phyloP scores from a whole-genome alignment of 2,888 invertebrate species.

The Strigamia maritima region DNA sequence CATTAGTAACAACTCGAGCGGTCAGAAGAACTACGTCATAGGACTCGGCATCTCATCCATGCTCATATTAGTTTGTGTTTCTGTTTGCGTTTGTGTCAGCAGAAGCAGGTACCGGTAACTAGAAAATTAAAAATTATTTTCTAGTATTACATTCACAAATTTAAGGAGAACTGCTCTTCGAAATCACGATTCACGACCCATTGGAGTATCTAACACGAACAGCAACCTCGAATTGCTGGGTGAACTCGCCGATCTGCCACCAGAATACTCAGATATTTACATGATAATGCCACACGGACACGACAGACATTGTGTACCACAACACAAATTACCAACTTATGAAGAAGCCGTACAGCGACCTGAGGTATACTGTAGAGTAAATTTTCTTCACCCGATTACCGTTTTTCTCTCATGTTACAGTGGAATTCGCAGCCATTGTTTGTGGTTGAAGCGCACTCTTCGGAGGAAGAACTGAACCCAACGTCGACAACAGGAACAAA shows the following conservation, averaged over 20 bases:
- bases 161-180: no score
- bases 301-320: background rate
- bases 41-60: no score
- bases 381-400: no score
- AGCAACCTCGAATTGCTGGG: background rate
- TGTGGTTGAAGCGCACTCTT: background rate
- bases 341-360: constrained; percentile 40
- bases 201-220: background rate
- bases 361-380: background rate
- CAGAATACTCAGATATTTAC: constrained; percentile 1
- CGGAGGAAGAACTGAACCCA: background rate
- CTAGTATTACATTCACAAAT: no score
- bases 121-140: no score
- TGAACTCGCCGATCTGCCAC: constrained; percentile 5
- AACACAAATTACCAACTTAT: constrained; percentile 42
- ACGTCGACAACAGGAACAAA: no score
- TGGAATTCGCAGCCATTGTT: background rate
- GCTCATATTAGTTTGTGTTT: no score
- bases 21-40: no score
- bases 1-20: no score
- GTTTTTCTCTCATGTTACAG: background rate
- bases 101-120: no score
- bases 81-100: no score
- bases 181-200: background rate
- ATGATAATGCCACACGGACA: background rate